Evolutionary conservation across 2,888 invertebrate genomes (phyloP).

Genomic region (Lissocephala sabroskyi): DNA sequence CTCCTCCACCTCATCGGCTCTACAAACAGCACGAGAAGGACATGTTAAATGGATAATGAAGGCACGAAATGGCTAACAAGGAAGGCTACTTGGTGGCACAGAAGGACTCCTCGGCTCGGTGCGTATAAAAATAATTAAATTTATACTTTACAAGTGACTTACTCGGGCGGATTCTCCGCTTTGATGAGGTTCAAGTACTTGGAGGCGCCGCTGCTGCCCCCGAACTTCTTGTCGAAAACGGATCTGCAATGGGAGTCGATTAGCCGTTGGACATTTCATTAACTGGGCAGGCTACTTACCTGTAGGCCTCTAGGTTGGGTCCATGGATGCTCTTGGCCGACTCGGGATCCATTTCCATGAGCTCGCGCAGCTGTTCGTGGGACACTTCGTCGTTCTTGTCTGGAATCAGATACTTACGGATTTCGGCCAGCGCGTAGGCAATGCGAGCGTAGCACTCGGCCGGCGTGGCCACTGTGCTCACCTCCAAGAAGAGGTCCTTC

Average conservation of each 20-base stretch:
- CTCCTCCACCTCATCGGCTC: constrained; percentile 48
- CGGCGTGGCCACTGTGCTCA: constrained; percentile 88
- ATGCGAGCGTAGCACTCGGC: constrained; percentile 86
- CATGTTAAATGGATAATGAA: neutral
- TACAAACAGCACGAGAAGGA: constrained; percentile 20
- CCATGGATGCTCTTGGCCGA: constrained; percentile 55
- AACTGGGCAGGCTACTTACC: constrained; percentile 16
- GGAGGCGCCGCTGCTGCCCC: constrained; percentile 37
- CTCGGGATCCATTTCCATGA: constrained; percentile 60
- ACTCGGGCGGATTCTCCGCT: constrained; percentile 59
- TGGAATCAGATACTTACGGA: constrained; percentile 65
- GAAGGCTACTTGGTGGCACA: no score
- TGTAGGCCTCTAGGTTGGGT: constrained; percentile 49
- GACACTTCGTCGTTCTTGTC: constrained; percentile 66
- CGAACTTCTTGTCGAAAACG: constrained; percentile 55
- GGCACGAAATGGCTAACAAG: no score
- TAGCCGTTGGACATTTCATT: neutral
- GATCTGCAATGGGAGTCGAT: constrained; percentile 35
- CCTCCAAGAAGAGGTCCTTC: constrained; percentile 91
- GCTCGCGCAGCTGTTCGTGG: constrained; percentile 55
- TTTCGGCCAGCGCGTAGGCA: constrained; percentile 61
- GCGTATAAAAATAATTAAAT: constrained; percentile 20
- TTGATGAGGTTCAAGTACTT: constrained; percentile 60
- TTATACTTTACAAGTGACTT: constrained; percentile 62
- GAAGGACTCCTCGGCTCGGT: no score